A percentile compares a stretch with the other conserved stretches of the same genome.
phyloP scores from a whole-genome alignment of 2,888 invertebrate species.

The Hydrotaea diabolus region DNA sequence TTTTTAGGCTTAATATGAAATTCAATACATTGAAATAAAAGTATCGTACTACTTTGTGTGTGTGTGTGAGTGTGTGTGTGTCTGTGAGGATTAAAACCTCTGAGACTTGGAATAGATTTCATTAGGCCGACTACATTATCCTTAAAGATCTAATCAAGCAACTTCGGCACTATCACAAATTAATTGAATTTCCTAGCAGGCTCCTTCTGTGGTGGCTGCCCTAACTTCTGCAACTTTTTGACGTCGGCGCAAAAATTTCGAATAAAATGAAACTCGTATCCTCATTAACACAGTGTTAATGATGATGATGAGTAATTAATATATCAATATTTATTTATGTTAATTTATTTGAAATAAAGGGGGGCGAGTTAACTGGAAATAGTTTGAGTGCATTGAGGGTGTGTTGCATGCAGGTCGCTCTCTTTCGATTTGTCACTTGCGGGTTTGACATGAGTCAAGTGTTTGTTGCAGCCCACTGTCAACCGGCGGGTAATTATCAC shows the following conservation, averaged over 20 bases:
- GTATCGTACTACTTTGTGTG: neutral
- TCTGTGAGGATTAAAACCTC: neutral
- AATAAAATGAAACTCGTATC: neutral
- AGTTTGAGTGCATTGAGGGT: no score
- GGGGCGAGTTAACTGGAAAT: no score
- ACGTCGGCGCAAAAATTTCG: neutral
- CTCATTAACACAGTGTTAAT: conserved; percentile 25
- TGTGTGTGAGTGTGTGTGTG: no score
- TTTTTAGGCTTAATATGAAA: no score
- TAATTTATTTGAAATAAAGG: conserved; percentile 49
- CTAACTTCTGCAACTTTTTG: neutral
- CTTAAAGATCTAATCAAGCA: conserved; percentile 5
- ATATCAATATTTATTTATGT: conserved; percentile 61
- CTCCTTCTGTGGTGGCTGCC: neutral
- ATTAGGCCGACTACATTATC: neutral
- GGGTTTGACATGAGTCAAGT: conserved; percentile 63
- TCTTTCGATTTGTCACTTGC: neutral
- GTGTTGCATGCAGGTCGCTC: neutral
- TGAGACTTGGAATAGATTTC: neutral
- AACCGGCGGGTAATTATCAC: conserved; percentile 65
- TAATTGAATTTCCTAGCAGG: conserved; percentile 16
- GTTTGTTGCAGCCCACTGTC: conserved; percentile 63
- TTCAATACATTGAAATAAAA: no score
- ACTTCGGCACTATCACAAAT: neutral
- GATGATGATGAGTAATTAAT: conserved; percentile 21